These are phyloP conservation scores for Hoplias malabaricus DNA, from an alignment of 2,113 vertebrate species.

Conservation along the genomic window DNA sequence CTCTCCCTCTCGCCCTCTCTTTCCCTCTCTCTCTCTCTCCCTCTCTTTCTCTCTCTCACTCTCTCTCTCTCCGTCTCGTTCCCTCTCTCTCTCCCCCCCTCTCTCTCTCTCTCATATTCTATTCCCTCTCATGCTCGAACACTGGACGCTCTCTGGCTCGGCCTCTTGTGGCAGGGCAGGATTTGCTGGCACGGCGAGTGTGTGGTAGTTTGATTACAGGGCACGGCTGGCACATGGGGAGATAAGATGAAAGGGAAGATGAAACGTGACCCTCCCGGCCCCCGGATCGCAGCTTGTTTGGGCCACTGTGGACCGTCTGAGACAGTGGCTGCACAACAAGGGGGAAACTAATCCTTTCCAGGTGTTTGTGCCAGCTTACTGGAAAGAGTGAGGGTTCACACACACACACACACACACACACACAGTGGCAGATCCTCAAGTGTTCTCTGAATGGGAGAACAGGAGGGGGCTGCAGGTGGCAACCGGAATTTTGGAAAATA, in stretches of 20 bases:
- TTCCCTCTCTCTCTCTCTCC: too few species aligned
- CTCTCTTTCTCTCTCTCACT: neutral
- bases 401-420: neutral
- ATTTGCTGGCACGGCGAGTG: conserved; percentile 19
- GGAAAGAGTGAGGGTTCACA: neutral
- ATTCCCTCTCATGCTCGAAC: conserved; percentile 1
- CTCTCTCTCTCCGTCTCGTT: neutral
- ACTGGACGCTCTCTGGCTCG: neutral
- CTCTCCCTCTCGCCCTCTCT: too few species aligned
- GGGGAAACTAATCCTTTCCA: conserved; percentile 54
- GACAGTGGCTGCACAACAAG: conserved; percentile 57
- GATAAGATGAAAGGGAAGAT: conserved; percentile 57
- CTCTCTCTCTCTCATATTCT: neutral
- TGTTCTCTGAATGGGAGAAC: neutral
- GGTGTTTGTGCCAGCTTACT: conserved; percentile 55
- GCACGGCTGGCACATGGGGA: conserved; percentile 10
- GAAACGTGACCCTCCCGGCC: conserved; percentile 51
- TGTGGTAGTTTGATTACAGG: conserved; percentile 36
- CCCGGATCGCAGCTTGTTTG: conserved; percentile 36
- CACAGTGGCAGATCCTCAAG: conserved; percentile 3
- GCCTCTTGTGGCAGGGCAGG: conserved; percentile 39
- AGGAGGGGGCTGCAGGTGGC: conserved; percentile 51
- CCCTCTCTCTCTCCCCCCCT: neutral
- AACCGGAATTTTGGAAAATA: conserved; percentile 30
- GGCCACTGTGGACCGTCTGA: conserved; percentile 24